Evolutionary conservation across 2,888 invertebrate species (phyloP).

Genomic region (Cataglyphis cursor): DNA sequence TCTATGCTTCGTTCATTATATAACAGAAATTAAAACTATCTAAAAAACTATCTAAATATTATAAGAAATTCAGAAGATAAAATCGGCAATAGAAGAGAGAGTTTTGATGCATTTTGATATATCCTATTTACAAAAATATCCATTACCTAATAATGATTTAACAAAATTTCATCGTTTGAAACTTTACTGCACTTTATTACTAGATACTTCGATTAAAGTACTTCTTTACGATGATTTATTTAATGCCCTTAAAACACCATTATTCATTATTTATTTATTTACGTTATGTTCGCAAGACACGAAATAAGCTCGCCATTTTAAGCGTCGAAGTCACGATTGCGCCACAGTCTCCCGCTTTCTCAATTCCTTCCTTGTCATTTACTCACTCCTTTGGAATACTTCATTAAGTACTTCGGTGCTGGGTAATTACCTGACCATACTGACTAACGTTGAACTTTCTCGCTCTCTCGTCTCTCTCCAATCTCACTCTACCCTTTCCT

Average conservation of each 20-base stretch:
- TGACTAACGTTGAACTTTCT: constrained; percentile 66
- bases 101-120: background rate
- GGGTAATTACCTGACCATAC: constrained; percentile 75
- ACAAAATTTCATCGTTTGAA: constrained; percentile 9
- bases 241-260: background rate
- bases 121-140: constrained; percentile 27
- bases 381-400: constrained; percentile 69
- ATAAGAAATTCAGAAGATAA: constrained; percentile 31
- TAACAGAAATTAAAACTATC: constrained; percentile 37
- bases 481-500: constrained; percentile 10
- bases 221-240: background rate
- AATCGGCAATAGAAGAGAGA: constrained; percentile 21
- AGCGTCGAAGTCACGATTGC: constrained; percentile 29
- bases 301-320: constrained; percentile 2
- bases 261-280: constrained; percentile 31
- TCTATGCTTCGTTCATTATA: constrained; percentile 39
- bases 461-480: constrained; percentile 5
- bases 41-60: background rate
- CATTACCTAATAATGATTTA: constrained; percentile 1
- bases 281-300: background rate
- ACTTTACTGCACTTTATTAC: background rate
- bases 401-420: constrained; percentile 73
- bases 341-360: constrained; percentile 8
- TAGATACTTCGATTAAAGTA: constrained; percentile 5
- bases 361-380: constrained; percentile 57